Conservation (phyloP, 2,888 invertebrate genomes). For the Orthosia cruda region DNA sequence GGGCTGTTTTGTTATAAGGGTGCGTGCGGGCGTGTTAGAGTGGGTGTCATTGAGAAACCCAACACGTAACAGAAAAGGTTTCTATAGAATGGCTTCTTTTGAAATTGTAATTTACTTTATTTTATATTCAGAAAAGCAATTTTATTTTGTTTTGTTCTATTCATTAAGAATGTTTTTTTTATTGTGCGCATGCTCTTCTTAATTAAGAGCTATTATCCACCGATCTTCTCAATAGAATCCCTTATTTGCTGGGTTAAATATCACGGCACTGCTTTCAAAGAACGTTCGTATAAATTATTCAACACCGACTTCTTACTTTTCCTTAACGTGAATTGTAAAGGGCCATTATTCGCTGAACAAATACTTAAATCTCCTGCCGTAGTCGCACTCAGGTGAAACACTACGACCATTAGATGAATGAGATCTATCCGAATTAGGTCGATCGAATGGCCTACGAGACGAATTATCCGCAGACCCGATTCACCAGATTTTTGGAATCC, state of each 20-base stretch:
- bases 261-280: slow-evolving; percentile 53
- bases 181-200: neutral
- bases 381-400: slow-evolving; percentile 85
- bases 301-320: slow-evolving; percentile 63
- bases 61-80: neutral
- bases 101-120: neutral
- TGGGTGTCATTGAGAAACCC: neutral
- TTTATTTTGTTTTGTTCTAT: neutral
- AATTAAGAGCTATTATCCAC: slow-evolving; percentile 2
- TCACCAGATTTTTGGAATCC: slow-evolving; percentile 78
- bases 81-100: neutral
- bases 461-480: slow-evolving; percentile 82
- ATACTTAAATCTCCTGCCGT: slow-evolving; percentile 73
- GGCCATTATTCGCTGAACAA: slow-evolving; percentile 74
- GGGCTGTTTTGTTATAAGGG: slow-evolving; percentile 31
- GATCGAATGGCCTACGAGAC: slow-evolving; percentile 83
- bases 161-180: neutral
- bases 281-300: slow-evolving; percentile 61
- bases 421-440: slow-evolving; percentile 83
- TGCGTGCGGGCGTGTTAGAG: neutral
- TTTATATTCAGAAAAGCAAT: neutral
- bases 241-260: slow-evolving; percentile 29
- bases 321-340: slow-evolving; percentile 64
- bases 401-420: slow-evolving; percentile 84
- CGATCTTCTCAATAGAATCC: slow-evolving; percentile 19